These are phyloP conservation scores for Uloborus plumipes DNA, from an alignment of 2,888 invertebrate genomes.

Conservation along the genomic window DNA sequence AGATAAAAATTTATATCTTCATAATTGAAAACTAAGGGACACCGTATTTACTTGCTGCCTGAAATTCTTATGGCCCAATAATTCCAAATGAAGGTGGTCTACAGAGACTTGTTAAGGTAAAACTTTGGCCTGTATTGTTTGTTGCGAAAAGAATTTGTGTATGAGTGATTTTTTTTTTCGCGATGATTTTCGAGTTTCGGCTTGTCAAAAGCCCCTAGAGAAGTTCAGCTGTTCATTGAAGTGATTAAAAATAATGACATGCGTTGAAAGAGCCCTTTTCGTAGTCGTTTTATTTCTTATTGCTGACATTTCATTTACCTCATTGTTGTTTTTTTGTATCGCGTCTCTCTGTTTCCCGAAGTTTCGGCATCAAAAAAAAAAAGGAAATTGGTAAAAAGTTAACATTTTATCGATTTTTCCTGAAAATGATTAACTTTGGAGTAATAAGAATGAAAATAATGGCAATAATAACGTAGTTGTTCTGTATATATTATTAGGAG, in stretches of 20 bases:
- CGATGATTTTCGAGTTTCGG: no score
- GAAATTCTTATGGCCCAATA: constrained; percentile 27
- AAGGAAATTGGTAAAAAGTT: no score
- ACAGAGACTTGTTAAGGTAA: constrained; percentile 54
- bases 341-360: background rate
- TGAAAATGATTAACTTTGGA: no score
- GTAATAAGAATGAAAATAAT: constrained; percentile 4
- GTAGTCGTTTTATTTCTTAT: constrained; percentile 13
- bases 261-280: constrained; percentile 44
- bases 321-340: background rate
- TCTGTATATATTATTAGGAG: no score
- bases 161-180: no score
- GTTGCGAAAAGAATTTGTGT: background rate
- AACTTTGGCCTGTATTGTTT: background rate
- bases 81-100: constrained; percentile 40
- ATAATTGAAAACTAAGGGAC: constrained; percentile 63
- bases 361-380: no score
- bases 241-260: constrained; percentile 64
- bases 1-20: constrained; percentile 53
- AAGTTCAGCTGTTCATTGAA: constrained; percentile 47
- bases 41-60: constrained; percentile 16
- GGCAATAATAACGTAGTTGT: constrained; percentile 6
- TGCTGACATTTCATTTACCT: background rate
- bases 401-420: no score
- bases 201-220: background rate